Conservation (phyloP, 1,140 invertebrate genomes). For the Chelonus insularis region DNA sequence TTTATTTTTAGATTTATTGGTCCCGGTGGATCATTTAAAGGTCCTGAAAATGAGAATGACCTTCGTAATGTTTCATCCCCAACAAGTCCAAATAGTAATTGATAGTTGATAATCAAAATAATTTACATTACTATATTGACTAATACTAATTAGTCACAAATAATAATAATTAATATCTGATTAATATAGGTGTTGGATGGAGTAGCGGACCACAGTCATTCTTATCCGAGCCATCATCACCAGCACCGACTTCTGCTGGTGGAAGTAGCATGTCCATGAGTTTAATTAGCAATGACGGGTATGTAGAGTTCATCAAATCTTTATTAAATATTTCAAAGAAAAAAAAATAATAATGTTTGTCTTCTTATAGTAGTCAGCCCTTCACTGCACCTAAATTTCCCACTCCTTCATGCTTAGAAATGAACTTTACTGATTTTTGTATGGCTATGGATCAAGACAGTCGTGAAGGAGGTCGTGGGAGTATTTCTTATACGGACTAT, state of each 20-base stretch:
- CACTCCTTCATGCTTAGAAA: constrained; percentile 60
- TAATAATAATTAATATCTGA: too few relatives aligned
- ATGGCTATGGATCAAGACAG: constrained; percentile 63
- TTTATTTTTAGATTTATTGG: constrained; percentile 44
- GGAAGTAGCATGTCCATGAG: constrained; percentile 68
- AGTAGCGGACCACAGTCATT: constrained; percentile 65
- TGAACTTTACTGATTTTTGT: constrained; percentile 64
- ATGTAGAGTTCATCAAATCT: too few relatives aligned
- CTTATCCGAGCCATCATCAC: constrained; percentile 71
- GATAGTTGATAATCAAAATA: constrained; percentile 42
- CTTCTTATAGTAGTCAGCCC: constrained; percentile 44
- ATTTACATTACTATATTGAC: too few relatives aligned
- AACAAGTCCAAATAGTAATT: constrained; percentile 58
- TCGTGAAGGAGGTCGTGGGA: constrained; percentile 51
- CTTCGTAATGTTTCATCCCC: constrained; percentile 52
- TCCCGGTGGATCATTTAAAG: constrained; percentile 47
- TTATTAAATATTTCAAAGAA: constrained; percentile 4
- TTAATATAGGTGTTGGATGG: too few relatives aligned
- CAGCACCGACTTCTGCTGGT: constrained; percentile 64
- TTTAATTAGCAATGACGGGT: constrained; percentile 67
- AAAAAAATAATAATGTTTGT: constrained; percentile 24
- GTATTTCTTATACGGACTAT: constrained; percentile 59
- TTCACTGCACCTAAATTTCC: constrained; percentile 61
- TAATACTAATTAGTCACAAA: too few relatives aligned
- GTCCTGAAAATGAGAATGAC: constrained; percentile 47